Percentiles rank a stretch among this genome's conserved stretches.
These are phyloP conservation scores for Apogon talboti DNA, from an alignment of 2,797 vertebrate genomes.

Conservation along the genomic window DNA sequence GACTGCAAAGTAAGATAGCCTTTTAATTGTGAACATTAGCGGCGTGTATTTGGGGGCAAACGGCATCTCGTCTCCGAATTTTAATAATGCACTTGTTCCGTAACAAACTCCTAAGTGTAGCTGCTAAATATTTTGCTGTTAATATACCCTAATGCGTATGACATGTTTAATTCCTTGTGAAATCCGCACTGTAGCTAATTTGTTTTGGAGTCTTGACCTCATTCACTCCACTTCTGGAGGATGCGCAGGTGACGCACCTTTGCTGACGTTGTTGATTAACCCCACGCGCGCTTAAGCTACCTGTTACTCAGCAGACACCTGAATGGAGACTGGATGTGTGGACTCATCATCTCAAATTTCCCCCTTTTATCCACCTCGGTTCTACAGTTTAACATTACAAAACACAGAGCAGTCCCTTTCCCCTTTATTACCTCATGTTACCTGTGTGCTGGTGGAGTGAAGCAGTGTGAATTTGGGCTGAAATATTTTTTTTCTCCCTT, in stretches of 20 bases:
- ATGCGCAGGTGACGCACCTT: constrained; percentile 84
- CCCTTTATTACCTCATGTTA: not conserved
- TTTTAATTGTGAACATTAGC: constrained; percentile 34
- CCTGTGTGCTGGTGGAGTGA: constrained; percentile 2
- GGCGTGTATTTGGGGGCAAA: constrained; percentile 3
- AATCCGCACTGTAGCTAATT: constrained; percentile 35
- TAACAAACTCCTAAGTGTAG: constrained; percentile 9
- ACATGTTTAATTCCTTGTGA: not conserved
- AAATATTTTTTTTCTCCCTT: constrained; percentile 15
- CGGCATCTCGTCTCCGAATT: not conserved
- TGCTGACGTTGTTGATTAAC: constrained; percentile 80
- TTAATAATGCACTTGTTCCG: constrained; percentile 2
- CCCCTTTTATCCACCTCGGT: constrained; percentile 12
- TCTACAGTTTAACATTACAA: constrained; percentile 1
- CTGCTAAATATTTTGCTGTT: not conserved
- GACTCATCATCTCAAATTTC: constrained; percentile 1
- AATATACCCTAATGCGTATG: not conserved
- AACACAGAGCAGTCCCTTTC: not conserved
- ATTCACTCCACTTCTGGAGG: constrained; percentile 61
- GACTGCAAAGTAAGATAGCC: not conserved
- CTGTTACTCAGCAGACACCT: constrained; percentile 61
- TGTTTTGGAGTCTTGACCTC: constrained; percentile 66
- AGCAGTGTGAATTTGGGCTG: constrained; percentile 10
- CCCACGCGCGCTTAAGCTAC: constrained; percentile 55
- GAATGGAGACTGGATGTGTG: constrained; percentile 6